Evolutionary conservation across 2,888 invertebrate species (phyloP).

Genomic region (Galerucella calmariensis): DNA sequence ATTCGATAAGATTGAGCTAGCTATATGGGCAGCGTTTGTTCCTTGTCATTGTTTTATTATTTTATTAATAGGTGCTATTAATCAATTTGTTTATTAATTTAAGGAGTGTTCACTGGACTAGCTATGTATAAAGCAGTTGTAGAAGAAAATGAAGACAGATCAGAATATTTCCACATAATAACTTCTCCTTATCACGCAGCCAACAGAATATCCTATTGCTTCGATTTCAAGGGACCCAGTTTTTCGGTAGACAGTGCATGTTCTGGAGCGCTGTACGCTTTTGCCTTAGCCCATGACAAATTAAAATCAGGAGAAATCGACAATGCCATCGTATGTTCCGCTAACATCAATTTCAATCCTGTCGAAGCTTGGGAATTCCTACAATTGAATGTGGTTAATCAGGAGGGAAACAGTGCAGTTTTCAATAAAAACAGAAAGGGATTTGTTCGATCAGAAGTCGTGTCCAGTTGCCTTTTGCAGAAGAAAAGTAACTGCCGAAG

Average conservation of each 20-base stretch:
- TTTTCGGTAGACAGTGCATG: constrained; percentile 51
- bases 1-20: no score
- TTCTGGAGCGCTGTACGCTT: constrained; percentile 48
- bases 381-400: constrained; percentile 15
- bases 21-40: no score
- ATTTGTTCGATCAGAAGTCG: constrained; percentile 64
- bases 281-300: constrained; percentile 45
- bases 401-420: constrained; percentile 29
- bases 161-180: neutral
- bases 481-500: constrained; percentile 61
- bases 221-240: constrained; percentile 53
- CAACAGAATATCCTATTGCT: constrained; percentile 49
- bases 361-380: neutral
- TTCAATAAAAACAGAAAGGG: constrained; percentile 46
- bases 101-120: constrained; percentile 16
- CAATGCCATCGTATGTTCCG: constrained; percentile 39
- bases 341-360: constrained; percentile 7
- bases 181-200: constrained; percentile 31
- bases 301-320: constrained; percentile 42
- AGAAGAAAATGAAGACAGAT: neutral
- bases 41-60: no score
- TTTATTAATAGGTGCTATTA: no score
- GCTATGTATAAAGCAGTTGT: neutral
- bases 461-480: constrained; percentile 64
- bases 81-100: constrained; percentile 20